A percentile compares a stretch with the other conserved stretches of the same genome.
Evolutionary conservation across 2,113 vertebrate genomes (phyloP).

Genomic region (Hipposideros armiger): DNA sequence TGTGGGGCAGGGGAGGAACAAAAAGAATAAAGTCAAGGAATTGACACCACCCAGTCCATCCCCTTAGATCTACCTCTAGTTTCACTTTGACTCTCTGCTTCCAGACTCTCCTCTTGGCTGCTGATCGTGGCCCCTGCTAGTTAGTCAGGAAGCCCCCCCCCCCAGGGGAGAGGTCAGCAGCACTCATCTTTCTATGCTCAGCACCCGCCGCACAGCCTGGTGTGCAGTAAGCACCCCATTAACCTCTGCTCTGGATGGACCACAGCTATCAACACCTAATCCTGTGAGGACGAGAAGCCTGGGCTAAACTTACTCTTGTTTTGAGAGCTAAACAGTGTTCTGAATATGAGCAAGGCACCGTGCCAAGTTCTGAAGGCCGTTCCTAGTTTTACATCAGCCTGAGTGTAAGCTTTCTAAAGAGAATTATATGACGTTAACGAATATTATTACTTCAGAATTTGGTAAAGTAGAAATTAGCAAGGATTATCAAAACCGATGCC

Average conservation of each 20-base stretch:
- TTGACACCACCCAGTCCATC: not conserved
- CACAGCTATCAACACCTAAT: fast-evolving
- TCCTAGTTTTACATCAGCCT: not conserved
- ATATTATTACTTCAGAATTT: not conserved
- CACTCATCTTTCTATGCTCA: not conserved
- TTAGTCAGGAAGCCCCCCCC: not conserved
- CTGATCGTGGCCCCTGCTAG: not conserved
- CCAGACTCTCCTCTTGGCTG: not conserved
- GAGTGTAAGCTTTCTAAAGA: not conserved
- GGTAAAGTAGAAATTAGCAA: not conserved
- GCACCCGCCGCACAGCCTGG: not conserved
- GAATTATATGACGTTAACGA: not conserved
- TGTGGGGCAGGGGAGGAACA: fast-evolving
- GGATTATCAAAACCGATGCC: not conserved
- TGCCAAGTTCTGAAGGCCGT: fast-evolving
- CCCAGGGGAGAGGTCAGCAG: fast-evolving
- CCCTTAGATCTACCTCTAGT: not conserved
- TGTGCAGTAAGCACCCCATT: fast-evolving
- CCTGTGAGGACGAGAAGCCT: not conserved
- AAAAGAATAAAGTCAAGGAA: too few relatives aligned
- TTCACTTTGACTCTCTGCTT: not conserved
- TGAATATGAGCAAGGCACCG: too few relatives aligned
- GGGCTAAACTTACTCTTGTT: not conserved
- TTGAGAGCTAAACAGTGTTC: not conserved
- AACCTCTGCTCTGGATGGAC: too few relatives aligned